A percentile compares a stretch with the other conserved stretches of the same genome.
These are phyloP conservation scores for Lagopus muta DNA, from an alignment of 2,113 vertebrate genomes.

Conservation along the genomic window DNA sequence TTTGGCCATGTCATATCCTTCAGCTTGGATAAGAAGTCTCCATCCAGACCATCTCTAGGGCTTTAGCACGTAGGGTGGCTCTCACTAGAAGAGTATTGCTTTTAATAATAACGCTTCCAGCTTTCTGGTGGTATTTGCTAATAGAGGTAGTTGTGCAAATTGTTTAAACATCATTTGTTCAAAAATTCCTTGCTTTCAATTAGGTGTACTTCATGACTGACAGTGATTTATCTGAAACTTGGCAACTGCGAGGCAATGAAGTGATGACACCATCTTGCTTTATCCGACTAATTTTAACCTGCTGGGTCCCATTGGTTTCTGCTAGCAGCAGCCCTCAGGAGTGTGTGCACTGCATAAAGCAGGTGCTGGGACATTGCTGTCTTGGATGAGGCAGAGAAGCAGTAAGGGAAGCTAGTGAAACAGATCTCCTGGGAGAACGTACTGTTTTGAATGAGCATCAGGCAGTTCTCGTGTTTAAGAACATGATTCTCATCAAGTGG, in stretches of 20 bases:
- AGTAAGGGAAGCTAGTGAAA: not conserved
- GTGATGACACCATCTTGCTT: not conserved
- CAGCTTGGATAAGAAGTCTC: conserved; percentile 23
- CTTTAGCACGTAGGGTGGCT: not conserved
- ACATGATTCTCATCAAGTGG: not conserved
- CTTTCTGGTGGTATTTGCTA: not conserved
- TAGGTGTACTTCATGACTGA: not conserved
- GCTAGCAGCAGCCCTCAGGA: not conserved
- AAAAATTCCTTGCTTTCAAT: not conserved
- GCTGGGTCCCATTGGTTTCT: not conserved
- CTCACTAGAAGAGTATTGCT: not conserved
- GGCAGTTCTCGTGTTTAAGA: not conserved
- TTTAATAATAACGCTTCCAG: not conserved
- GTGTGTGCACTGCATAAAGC: accelerated
- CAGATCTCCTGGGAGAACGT: not conserved
- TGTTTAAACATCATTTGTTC: not conserved
- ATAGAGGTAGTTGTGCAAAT: not conserved
- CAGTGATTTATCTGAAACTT: not conserved
- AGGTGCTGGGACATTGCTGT: not conserved
- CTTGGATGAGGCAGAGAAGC: not conserved
- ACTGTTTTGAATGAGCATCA: not conserved
- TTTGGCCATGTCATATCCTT: not conserved
- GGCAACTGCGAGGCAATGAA: not conserved
- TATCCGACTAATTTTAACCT: conserved; percentile 17
- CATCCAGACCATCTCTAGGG: not conserved